Conservation (phyloP, 2,888 invertebrate genomes). For the Tetropium fuscum region DNA sequence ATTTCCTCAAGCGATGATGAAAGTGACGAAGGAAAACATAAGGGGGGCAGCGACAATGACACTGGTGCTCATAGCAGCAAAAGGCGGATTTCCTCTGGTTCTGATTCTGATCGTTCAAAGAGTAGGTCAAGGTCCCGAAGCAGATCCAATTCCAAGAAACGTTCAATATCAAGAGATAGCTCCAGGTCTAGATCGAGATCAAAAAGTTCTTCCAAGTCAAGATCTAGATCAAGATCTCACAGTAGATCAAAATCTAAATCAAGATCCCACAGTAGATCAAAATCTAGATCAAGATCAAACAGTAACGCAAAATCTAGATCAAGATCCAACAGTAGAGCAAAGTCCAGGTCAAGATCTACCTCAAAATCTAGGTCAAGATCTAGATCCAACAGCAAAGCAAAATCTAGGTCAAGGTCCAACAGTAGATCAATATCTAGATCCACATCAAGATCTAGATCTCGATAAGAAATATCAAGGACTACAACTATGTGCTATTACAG, state of each 20-base stretch:
- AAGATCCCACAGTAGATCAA: constrained; percentile 60
- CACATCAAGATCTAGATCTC: neutral
- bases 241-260: constrained; percentile 58
- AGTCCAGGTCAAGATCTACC: neutral
- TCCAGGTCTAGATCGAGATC: constrained; percentile 50
- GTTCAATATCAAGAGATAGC: constrained; percentile 47
- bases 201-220: constrained; percentile 33
- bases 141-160: constrained; percentile 56
- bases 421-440: neutral
- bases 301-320: neutral
- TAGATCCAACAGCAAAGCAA: neutral
- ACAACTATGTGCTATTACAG: too few species aligned
- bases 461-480: too few species aligned
- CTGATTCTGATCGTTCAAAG: constrained; percentile 62
- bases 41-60: constrained; percentile 70
- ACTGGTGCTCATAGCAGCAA: constrained; percentile 60
- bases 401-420: neutral
- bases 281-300: constrained; percentile 8
- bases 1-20: constrained; percentile 92
- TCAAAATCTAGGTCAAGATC: neutral
- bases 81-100: constrained; percentile 74
- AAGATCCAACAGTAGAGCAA: neutral
- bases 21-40: constrained; percentile 71
- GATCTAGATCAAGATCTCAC: constrained; percentile 54
- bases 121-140: constrained; percentile 61